These are phyloP conservation scores for Eristalis pertinax DNA, from an alignment of 2,888 invertebrate genomes.

Conservation along the genomic window DNA sequence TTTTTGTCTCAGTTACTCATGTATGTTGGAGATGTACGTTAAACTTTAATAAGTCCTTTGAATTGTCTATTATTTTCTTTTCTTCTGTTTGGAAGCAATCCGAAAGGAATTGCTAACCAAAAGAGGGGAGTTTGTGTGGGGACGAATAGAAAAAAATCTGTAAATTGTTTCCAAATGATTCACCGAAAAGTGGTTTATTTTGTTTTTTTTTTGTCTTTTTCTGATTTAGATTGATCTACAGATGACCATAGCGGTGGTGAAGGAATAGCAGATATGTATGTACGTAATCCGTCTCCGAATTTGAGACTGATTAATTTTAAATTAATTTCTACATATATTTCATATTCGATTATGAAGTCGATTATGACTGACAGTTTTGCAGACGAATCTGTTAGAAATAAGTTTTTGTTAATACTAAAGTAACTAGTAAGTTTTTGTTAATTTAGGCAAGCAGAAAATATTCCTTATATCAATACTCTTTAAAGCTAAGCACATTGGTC, in stretches of 20 bases:
- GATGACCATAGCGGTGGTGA: constrained; percentile 32
- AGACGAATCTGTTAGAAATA: too few relatives aligned
- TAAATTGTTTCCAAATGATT: constrained; percentile 78
- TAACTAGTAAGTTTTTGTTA: too few relatives aligned
- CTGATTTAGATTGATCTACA: constrained; percentile 60
- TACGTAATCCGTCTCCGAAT: too few relatives aligned
- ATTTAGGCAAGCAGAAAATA: too few relatives aligned
- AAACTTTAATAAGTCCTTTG: constrained; percentile 64
- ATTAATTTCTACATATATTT: too few relatives aligned
- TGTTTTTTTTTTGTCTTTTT: constrained; percentile 15
- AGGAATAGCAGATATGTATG: too few relatives aligned
- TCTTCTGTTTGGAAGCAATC: constrained; percentile 2
- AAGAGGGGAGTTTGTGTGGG: constrained; percentile 14
- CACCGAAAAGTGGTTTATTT: constrained; percentile 78
- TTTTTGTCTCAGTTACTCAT: constrained; percentile 26
- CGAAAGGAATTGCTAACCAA: constrained; percentile 4
- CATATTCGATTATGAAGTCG: too few relatives aligned
- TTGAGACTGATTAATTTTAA: too few relatives aligned
- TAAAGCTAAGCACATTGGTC: too few relatives aligned
- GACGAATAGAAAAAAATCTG: constrained; percentile 30
- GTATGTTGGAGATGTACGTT: constrained; percentile 43
- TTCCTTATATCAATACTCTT: too few relatives aligned
- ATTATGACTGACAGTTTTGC: too few relatives aligned
- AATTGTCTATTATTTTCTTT: constrained; percentile 48
- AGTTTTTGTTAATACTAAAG: too few relatives aligned